These are phyloP conservation scores for Tachuris rubrigastra DNA, from an alignment of 2,113 vertebrate genomes.

Conservation along the genomic window DNA sequence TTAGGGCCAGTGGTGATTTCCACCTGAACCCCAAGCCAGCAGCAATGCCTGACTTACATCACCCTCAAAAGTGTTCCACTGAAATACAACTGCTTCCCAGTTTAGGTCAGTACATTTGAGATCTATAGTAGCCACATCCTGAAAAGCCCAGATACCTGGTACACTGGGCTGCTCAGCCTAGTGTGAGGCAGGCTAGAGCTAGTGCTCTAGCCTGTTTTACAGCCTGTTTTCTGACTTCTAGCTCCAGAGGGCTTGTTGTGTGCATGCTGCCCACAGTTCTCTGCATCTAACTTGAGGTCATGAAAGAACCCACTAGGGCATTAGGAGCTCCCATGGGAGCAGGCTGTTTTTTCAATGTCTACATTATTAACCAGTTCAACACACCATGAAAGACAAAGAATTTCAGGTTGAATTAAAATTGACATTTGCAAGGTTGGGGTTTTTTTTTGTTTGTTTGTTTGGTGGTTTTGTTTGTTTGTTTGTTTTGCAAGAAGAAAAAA, in stretches of 20 bases:
- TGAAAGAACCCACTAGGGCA: not conserved
- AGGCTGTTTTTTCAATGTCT: not conserved
- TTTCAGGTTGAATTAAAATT: not conserved
- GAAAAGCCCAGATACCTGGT: not conserved
- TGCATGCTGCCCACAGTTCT: not conserved
- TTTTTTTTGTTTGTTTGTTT: no score
- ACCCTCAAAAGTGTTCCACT: not conserved
- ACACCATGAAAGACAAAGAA: not conserved
- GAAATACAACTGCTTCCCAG: not conserved
- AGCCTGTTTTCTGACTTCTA: not conserved
- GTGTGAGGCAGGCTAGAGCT: not conserved
- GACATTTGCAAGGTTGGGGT: not conserved
- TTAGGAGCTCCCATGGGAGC: not conserved
- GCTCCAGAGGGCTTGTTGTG: not conserved
- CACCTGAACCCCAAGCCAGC: not conserved
- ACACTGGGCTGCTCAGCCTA: not conserved
- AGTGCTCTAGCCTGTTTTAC: not conserved
- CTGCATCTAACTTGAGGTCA: not conserved
- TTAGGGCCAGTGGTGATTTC: not conserved
- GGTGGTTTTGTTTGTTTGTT: not conserved
- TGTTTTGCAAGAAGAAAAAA: not conserved
- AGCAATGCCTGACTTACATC: not conserved
- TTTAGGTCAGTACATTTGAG: not conserved
- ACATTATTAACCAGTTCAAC: not conserved
- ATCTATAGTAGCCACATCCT: not conserved